Conservation (phyloP, 2,797 vertebrate species). For the Petrocephalus schoutedeni region DNA sequence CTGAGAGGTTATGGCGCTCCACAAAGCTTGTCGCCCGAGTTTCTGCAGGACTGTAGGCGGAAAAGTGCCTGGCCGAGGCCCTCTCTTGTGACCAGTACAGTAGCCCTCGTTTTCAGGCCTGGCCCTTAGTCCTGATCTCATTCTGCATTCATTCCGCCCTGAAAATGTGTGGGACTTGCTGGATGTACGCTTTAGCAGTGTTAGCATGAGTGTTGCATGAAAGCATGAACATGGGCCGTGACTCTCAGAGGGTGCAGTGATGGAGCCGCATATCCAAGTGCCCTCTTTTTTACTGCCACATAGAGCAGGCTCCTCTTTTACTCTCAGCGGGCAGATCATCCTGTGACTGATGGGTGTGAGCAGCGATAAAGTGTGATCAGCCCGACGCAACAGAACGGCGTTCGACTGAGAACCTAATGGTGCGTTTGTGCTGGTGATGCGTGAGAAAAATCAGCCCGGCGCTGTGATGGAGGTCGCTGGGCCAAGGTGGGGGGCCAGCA, state of each 20-base stretch:
- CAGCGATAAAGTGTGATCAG: background rate
- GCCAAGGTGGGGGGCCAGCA: background rate
- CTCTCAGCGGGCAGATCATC: slow-evolving; percentile 26
- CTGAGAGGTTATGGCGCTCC: background rate
- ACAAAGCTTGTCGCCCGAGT: background rate
- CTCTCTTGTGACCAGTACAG: background rate
- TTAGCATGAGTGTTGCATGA: background rate
- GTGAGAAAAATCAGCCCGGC: background rate
- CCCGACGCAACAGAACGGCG: background rate
- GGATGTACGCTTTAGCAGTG: background rate
- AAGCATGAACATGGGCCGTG: background rate
- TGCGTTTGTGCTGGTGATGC: background rate
- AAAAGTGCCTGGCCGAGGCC: background rate
- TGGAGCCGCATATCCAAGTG: slow-evolving; percentile 28
- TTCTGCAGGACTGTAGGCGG: background rate
- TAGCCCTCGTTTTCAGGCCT: background rate
- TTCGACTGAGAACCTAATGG: background rate
- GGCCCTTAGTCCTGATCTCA: background rate
- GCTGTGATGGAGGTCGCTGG: background rate
- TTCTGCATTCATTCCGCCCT: too few relatives aligned
- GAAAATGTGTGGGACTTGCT: background rate
- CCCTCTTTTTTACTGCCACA: slow-evolving; percentile 22
- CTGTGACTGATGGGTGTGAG: slow-evolving; percentile 38
- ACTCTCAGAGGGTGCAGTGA: background rate
- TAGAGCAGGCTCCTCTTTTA: background rate